These are phyloP conservation scores for Lepidurus packardi DNA, from an alignment of 1,140 invertebrate genomes.

Conservation along the genomic window DNA sequence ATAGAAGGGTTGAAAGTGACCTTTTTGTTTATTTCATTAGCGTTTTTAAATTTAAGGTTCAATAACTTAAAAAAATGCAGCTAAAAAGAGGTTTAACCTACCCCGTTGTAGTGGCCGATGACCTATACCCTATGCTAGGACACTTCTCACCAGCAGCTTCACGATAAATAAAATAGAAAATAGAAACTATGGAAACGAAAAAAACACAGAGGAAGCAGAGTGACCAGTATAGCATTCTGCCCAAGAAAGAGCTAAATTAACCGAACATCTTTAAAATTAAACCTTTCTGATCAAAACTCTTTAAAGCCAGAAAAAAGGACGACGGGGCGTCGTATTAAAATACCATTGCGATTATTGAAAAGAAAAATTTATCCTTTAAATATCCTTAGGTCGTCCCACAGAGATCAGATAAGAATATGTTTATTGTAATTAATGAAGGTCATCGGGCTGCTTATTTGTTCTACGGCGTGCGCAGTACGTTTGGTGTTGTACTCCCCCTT, in stretches of 20 bases:
- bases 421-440: background rate
- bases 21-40: background rate
- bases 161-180: no score
- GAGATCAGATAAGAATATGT: background rate
- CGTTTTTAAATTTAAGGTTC: background rate
- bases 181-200: no score
- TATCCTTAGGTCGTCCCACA: background rate
- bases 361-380: background rate
- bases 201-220: background rate
- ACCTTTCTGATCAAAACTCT: background rate
- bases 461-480: background rate
- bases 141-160: no score
- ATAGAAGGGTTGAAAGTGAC: background rate
- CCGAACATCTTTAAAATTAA: background rate
- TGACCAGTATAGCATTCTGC: no score
- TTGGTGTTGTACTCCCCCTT: background rate
- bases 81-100: background rate
- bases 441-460: background rate
- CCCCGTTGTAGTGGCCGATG: background rate
- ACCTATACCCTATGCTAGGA: background rate
- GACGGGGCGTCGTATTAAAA: no score
- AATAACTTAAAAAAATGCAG: background rate
- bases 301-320: conserved; percentile 1
- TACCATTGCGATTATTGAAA: no score
- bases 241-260: background rate